Evolutionary conservation across 2,888 invertebrate genomes (phyloP), one percentile per base, ranked within the genome.

Genomic region (Chironomus tentans): DNA sequence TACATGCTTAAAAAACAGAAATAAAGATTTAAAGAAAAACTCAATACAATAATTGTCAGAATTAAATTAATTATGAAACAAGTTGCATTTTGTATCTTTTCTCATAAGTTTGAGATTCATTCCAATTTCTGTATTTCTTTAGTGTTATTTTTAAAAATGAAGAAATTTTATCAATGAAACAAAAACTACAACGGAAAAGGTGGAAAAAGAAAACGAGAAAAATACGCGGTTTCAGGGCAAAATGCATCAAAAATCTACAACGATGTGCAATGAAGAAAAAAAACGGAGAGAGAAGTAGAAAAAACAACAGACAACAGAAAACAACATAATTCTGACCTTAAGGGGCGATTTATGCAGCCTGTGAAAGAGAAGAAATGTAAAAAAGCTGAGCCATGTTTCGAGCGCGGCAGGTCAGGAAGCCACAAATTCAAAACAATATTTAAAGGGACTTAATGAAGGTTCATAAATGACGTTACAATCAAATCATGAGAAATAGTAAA

Each of bases 261-360:
- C 18, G 65, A 24, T 65, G 12, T 24, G 62, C 28, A 62, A 68
- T 22, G 21, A 38, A 38, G 68, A 68, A n/a, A 68, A 46, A 38
- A 38, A 6, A n/a, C n/a, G n/a, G 15, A 5, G 38, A 13, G 12
- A 62, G 72, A 73, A 62, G 50, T 56, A 7, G 15, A 70, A 61
- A 24, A 62, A 73, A 38, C 22, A 73, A 62, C 72, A 73, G 46
- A 73, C 62, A 73, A 73, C 62, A 73, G n/a, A 65, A 65, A 73
- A 73, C 72, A 73, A 73, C 72, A 73, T 73, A 73, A 73, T 73
- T 73, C 72, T 73, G 72, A 73, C 72, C 72, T 62, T 21, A 72
- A 70, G 62, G 65, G 72, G 72, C 72, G 71, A 71, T 71, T 71
- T 73, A 13, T 28, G 28, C 28, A 62, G 46, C 56, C 61, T 15